A percentile compares a stretch with the other conserved stretches of the same genome.
These are phyloP conservation scores for Chaenocephalus aceratus DNA, from an alignment of 2,113 vertebrate genomes.

Conservation along the genomic window DNA sequence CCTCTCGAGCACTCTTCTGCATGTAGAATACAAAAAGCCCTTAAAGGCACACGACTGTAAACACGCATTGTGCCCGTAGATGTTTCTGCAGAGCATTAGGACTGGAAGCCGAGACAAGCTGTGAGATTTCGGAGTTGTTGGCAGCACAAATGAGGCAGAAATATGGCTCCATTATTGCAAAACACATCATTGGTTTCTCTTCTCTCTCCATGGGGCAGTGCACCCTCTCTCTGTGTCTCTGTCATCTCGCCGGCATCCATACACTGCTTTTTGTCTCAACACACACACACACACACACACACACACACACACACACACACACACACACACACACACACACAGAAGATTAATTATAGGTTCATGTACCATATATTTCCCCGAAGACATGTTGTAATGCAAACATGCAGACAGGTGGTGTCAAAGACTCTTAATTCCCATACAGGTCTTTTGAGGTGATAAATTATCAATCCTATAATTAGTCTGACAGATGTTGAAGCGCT, in stretches of 20 bases:
- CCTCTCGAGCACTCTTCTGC: slow-evolving; percentile 12
- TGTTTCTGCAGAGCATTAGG: slow-evolving; percentile 2
- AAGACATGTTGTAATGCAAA: slow-evolving; percentile 16
- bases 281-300: not conserved
- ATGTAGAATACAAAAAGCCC: not conserved
- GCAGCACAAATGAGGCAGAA: slow-evolving; percentile 71
- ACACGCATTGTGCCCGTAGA: not conserved
- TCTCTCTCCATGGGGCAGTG: slow-evolving; percentile 47
- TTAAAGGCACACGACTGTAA: not conserved
- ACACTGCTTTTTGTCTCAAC: slow-evolving; percentile 11
- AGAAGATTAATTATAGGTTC: slow-evolving; percentile 27
- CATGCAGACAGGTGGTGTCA: not conserved
- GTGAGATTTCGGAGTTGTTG: slow-evolving; percentile 45
- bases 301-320: slow-evolving; percentile 22
- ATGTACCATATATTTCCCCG: not conserved
- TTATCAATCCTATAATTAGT: not conserved
- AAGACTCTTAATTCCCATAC: not conserved
- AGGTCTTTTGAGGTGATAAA: slow-evolving; percentile 1
- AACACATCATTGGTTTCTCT: slow-evolving; percentile 68
- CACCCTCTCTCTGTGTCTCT: slow-evolving; percentile 30
- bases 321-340: not conserved
- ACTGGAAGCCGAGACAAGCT: slow-evolving; percentile 41
- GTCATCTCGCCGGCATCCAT: slow-evolving; percentile 19
- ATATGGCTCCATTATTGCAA: slow-evolving; percentile 58
- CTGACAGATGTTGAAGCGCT: not conserved